These are phyloP conservation scores for Cirrhinus molitorella DNA, from an alignment of 2,797 vertebrate genomes.

Conservation along the genomic window DNA sequence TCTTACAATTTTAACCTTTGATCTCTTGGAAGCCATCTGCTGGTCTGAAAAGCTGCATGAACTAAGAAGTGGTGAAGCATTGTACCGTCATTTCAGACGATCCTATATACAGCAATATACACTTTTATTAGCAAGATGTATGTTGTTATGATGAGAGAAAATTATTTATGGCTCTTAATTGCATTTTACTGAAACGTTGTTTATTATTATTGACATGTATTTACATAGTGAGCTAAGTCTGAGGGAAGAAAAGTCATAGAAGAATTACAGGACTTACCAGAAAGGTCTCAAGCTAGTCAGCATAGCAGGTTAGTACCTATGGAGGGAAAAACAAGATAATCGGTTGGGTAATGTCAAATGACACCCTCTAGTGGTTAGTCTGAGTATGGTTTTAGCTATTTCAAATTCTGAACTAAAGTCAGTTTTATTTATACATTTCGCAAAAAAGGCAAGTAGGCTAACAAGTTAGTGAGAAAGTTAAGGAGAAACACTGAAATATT, in stretches of 20 bases:
- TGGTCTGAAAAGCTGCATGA: constrained; percentile 75
- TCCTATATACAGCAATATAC: background rate
- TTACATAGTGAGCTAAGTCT: background rate
- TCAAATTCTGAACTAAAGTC: background rate
- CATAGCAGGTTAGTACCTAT: background rate
- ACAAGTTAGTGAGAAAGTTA: too few relatives aligned
- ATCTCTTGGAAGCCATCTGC: constrained; percentile 77
- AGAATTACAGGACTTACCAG: constrained; percentile 26
- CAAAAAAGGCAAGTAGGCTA: too few relatives aligned
- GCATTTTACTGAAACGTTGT: background rate
- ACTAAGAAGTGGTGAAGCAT: constrained; percentile 81
- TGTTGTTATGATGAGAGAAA: background rate
- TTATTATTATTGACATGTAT: background rate
- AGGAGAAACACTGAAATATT: too few relatives aligned
- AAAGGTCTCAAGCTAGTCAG: constrained; percentile 5
- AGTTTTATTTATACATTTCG: background rate
- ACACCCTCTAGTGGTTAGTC: constrained; percentile 42
- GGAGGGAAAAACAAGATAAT: background rate
- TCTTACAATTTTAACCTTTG: constrained; percentile 79
- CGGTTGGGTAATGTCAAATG: background rate
- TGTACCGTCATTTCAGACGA: constrained; percentile 39
- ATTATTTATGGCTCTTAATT: background rate
- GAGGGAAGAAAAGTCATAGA: background rate
- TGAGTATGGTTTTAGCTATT: background rate
- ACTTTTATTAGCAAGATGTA: background rate